These are phyloP conservation scores for Drosophila anceps DNA, from an alignment of 2,888 invertebrate species.

Conservation along the genomic window DNA sequence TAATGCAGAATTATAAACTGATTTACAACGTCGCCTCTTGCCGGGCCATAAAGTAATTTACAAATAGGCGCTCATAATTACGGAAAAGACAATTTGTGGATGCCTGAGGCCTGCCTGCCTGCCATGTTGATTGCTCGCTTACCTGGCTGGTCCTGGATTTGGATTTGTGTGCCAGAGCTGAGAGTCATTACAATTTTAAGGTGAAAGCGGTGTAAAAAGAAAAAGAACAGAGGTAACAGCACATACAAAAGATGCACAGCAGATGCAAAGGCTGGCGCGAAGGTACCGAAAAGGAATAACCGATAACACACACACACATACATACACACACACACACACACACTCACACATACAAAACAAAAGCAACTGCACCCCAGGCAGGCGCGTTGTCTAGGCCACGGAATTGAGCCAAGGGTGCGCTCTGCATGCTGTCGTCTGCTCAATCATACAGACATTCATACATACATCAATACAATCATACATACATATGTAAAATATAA, in stretches of 20 bases:
- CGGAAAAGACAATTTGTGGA: slow-evolving; percentile 24
- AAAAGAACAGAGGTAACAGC: slow-evolving; percentile 38
- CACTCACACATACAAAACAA: not conserved
- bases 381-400: slow-evolving; percentile 41
- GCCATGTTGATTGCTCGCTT: slow-evolving; percentile 20
- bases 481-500: not conserved
- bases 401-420: slow-evolving; percentile 41
- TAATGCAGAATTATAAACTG: slow-evolving; percentile 17
- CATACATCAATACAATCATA: no score
- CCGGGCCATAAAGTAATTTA: slow-evolving; percentile 69
- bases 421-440: slow-evolving; percentile 29
- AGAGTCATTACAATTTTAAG: slow-evolving; percentile 44
- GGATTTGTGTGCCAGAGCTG: slow-evolving; percentile 44
- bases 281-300: slow-evolving; percentile 23
- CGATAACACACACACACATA: slow-evolving; percentile 10
- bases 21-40: slow-evolving; percentile 29
- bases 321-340: not conserved
- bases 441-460: no score
- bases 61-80: slow-evolving; percentile 65
- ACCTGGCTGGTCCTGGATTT: slow-evolving; percentile 57
- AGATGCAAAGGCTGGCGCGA: slow-evolving; percentile 31
- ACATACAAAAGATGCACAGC: slow-evolving; percentile 21
- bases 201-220: slow-evolving; percentile 57
- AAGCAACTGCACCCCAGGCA: slow-evolving; percentile 46
- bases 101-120: slow-evolving; percentile 5